Conservation (phyloP, 2,113 vertebrate genomes). For the Chloropsis hardwickii region DNA sequence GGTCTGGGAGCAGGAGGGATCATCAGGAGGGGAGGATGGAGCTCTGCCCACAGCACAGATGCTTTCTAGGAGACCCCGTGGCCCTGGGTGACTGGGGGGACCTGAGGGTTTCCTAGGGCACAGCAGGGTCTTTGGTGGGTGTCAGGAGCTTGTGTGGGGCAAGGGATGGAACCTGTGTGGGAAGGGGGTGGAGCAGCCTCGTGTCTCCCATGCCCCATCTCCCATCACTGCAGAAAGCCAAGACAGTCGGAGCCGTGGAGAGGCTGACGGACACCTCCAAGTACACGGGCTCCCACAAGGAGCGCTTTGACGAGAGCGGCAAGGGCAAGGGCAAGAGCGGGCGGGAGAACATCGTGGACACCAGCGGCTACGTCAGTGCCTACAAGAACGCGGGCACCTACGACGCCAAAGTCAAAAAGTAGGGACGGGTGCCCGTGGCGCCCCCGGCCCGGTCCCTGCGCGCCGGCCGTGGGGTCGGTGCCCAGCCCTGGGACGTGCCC, state of each 20-base stretch:
- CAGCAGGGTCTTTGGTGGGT: neutral
- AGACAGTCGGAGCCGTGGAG: constrained; percentile 82
- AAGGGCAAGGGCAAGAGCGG: constrained; percentile 89
- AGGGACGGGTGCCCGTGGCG: neutral
- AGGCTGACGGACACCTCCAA: constrained; percentile 89
- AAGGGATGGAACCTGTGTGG: neutral
- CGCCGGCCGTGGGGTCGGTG: neutral
- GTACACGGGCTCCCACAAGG: constrained; percentile 94
- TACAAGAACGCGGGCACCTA: constrained; percentile 93
- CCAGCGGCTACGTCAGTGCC: constrained; percentile 88
- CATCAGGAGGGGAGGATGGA: rapidly evolving
- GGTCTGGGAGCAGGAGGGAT: neutral
- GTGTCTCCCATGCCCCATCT: neutral
- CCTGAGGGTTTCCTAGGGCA: neutral
- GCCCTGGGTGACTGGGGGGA: neutral
- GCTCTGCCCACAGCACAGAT: rapidly evolving
- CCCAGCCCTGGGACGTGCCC: neutral
- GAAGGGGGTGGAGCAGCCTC: neutral
- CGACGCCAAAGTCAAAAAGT: constrained; percentile 83
- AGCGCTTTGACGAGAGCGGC: constrained; percentile 88
- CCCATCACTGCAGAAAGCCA: constrained; percentile 80
- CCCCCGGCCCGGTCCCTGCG: neutral
- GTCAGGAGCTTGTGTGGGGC: neutral
- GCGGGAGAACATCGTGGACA: constrained; percentile 87
- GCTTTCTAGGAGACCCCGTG: rapidly evolving